phyloP scores from a whole-genome alignment of 2,113 vertebrate species.

The Gambusia holbrooki region DNA sequence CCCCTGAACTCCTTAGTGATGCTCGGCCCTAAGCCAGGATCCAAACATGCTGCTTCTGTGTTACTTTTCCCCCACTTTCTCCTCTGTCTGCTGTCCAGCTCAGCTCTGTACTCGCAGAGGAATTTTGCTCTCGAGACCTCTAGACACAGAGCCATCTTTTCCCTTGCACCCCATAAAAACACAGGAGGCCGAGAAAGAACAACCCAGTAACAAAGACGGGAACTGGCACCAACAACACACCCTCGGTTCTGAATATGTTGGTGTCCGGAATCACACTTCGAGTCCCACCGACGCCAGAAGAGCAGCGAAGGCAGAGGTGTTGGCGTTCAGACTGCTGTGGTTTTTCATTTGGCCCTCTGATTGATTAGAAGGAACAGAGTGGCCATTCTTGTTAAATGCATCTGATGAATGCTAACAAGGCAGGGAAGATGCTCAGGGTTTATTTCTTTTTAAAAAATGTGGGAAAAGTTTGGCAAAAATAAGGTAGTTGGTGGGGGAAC shows the following conservation, averaged over 20 bases:
- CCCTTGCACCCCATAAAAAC: slow-evolving; percentile 61
- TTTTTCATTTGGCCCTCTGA: slow-evolving; percentile 58
- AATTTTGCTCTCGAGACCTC: slow-evolving; percentile 45
- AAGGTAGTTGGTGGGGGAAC: slow-evolving; percentile 43
- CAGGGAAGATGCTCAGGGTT: slow-evolving; percentile 54
- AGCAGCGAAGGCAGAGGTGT: slow-evolving; percentile 52
- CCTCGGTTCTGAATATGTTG: slow-evolving; percentile 66
- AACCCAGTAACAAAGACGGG: slow-evolving; percentile 55
- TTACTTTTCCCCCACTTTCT: slow-evolving; percentile 6
- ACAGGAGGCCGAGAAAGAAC: slow-evolving; percentile 51
- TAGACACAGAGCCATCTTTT: slow-evolving; percentile 75
- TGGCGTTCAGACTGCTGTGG: slow-evolving; percentile 24
- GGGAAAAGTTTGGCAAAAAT: slow-evolving; percentile 34
- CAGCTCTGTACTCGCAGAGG: slow-evolving; percentile 39
- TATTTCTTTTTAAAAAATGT: slow-evolving; percentile 27
- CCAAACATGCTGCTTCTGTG: slow-evolving; percentile 50
- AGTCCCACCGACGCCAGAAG: slow-evolving; percentile 52
- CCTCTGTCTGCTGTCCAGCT: slow-evolving; percentile 33
- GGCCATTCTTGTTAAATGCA: slow-evolving; percentile 60
- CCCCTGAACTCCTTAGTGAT: slow-evolving; percentile 30
- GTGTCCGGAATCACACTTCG: slow-evolving; percentile 59
- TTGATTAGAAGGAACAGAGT: slow-evolving; percentile 65
- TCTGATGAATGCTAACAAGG: slow-evolving; percentile 62
- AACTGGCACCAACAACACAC: slow-evolving; percentile 64
- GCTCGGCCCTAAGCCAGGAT: slow-evolving; percentile 44